Base-by-base conservation (phyloP, 2,113 vertebrate genomes). In the Psephotus haematonotus region DNA sequence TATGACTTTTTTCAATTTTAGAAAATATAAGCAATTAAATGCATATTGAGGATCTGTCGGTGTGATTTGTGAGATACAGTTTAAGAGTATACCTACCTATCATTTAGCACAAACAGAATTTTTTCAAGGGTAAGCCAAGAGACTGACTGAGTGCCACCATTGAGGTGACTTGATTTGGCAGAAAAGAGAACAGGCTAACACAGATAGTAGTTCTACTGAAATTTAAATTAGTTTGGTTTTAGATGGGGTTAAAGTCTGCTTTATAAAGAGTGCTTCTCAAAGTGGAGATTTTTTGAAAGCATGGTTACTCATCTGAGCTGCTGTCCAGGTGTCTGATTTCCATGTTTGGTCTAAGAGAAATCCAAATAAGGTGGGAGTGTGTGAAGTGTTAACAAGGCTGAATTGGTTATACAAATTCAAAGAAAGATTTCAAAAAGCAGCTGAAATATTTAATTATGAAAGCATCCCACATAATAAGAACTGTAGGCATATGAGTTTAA, bases 171-270 rank as follows among this genome's bases (percentile, higher is more conserved):
- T 84, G 39, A 64, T 70, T 67, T 87, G 62, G 19, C 11, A 46
- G 87, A 92, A 33, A 29, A 63, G 47, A 24, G 35, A 80, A 43
- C 4, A 76, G 24, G 22, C 33, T 82, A 86, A 53, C 19, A 27
- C 15, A 59, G 37, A 65, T 16, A 75, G 47, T 41, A 78, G 50
- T 89, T 91, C 79, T 52, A 59, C 41, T 88, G 67, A 86, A 64
- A 88, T 91, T 96, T 91, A 91, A 82, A 90, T 85, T 44, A 28
- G 43, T 91, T 92, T 68, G 39, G 28, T 37, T 93, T 95, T 63
- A 78, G 44, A 46, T 44, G 7, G 6, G 71, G 33, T 92, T 60
- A 55, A 69, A 88, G 47, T 52, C 31, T 76, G 25, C 60, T 85
- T 94, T 91, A 46, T 52, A 83, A 91, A 76, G 47, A 63, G 8